Base-by-base conservation (phyloP, 2,888 invertebrate species). In the Polymixis lichenea region DNA sequence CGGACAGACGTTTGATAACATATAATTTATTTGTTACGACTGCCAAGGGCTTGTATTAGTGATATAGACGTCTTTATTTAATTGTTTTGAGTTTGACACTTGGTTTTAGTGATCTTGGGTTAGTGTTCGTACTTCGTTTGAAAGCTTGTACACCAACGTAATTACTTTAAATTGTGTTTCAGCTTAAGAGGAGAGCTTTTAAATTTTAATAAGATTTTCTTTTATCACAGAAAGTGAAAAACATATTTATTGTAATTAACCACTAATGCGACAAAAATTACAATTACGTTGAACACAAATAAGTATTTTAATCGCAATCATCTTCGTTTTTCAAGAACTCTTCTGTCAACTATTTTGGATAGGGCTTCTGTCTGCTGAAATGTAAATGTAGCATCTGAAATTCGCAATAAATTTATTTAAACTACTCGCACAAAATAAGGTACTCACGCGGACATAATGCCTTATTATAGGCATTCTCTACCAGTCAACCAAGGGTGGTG, bases 1-100 rank as follows among this genome's bases (percentile, higher is more conserved):
- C 64, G 67, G 81, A 68, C 77, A 76, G 72, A 72, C 75, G 70
- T 75, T 85, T 86, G 88, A 87, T 88, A 88, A 86, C 80, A 70
- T 83, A 67, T 88, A 76, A 88, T 88, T 87, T 88, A 83, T 84
- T 78, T 82, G 75, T 84, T 84, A 85, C 78, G 69, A 76, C 78
- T 73, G 69, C 43, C 75, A 81, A 79, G 77, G 81, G 75, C 79
- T 65, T 72, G 82, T 80, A 71, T 84, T 85, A 82, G 66, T 80
- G 75, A 73, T 84, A 80, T 64, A 75, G 78, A 85, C 78, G 80
- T 84, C 85, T 86, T 85, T 84, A 82, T 86, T 72, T 65, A 66
- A 75, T 75, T 72, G 64, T 79, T 80, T 78, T 58, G 46, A 56
- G 49, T 58, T 66, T 38, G 11, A 64, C 13, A 46, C 56, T 38